Percentiles rank a stretch among this genome's conserved stretches.
phyloP scores from a whole-genome alignment of 1,140 invertebrate genomes.

The Drosophila seguyi region DNA sequence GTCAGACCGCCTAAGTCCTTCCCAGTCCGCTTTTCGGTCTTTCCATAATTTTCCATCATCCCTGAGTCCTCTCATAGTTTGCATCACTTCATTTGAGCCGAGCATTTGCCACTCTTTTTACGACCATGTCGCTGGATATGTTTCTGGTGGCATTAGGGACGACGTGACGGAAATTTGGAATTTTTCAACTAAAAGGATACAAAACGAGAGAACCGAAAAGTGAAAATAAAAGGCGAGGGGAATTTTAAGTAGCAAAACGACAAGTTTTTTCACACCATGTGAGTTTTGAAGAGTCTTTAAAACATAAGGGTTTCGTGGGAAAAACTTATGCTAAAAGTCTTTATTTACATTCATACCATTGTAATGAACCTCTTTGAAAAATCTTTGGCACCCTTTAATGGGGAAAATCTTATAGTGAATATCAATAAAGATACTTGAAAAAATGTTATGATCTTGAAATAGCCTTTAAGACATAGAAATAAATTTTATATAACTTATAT shows the following conservation, averaged over 20 bases:
- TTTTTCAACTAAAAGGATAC: slow-evolving; percentile 29
- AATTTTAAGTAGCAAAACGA: slow-evolving; percentile 1
- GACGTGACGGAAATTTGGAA: slow-evolving; percentile 40
- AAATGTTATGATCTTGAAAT: too few relatives aligned
- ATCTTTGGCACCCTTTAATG: not conserved
- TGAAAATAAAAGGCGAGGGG: slow-evolving; percentile 9
- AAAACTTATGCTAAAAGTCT: not conserved
- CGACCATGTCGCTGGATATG: slow-evolving; percentile 29
- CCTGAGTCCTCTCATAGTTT: slow-evolving; percentile 20
- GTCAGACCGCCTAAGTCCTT: slow-evolving; percentile 15
- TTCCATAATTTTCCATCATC: slow-evolving; percentile 41
- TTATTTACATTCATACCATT: not conserved
- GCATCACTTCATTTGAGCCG: slow-evolving; percentile 33
- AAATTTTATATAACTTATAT: too few relatives aligned
- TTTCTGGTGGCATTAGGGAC: slow-evolving; percentile 29
- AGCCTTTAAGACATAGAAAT: too few relatives aligned
- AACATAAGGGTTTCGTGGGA: not conserved
- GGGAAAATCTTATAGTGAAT: too few relatives aligned
- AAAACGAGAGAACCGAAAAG: slow-evolving; percentile 9
- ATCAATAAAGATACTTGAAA: too few relatives aligned
- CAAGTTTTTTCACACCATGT: not conserved
- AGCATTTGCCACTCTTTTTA: slow-evolving; percentile 29
- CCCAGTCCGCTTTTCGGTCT: not conserved
- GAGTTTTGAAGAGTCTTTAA: not conserved
- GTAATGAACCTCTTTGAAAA: not conserved